phyloP scores from a whole-genome alignment of 1,140 invertebrate species.

The Zelostemma sp. region DNA sequence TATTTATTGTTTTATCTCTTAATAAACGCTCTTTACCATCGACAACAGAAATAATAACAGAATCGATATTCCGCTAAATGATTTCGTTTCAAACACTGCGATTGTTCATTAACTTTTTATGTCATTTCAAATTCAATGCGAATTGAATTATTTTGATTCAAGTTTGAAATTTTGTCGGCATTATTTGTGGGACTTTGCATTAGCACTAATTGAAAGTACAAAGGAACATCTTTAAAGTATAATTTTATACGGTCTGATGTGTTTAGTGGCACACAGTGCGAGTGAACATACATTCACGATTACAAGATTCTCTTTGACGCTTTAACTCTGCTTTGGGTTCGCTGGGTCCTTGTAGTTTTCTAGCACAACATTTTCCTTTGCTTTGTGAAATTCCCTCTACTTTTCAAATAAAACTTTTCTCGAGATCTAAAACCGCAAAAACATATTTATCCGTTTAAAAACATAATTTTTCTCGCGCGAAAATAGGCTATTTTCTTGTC shows the following conservation, averaged over 20 bases:
- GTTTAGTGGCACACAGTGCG: conserved; percentile 26
- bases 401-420: conserved; percentile 9
- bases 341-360: conserved; percentile 16
- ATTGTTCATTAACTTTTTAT: too few species aligned
- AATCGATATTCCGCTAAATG: too few species aligned
- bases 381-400: conserved; percentile 13
- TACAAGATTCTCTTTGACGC: conserved; percentile 29
- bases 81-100: too few species aligned
- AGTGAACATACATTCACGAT: conserved; percentile 27
- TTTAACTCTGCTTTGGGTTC: conserved; percentile 19
- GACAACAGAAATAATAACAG: too few species aligned
- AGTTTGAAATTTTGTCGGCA: too few species aligned
- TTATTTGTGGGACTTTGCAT: too few species aligned
- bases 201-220: conserved; percentile 17
- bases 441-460: too few species aligned
- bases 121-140: too few species aligned
- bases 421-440: conserved; percentile 14
- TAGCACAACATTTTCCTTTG: conserved; percentile 12
- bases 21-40: too few species aligned
- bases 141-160: too few species aligned
- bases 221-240: conserved; percentile 19
- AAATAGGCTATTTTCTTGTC: conserved; percentile 6
- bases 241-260: conserved; percentile 27
- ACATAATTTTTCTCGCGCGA: not conserved
- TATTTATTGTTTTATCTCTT: too few species aligned